Evolutionary conservation across 2,888 invertebrate species (phyloP).

Genomic region (Ochlodes sylvanus): DNA sequence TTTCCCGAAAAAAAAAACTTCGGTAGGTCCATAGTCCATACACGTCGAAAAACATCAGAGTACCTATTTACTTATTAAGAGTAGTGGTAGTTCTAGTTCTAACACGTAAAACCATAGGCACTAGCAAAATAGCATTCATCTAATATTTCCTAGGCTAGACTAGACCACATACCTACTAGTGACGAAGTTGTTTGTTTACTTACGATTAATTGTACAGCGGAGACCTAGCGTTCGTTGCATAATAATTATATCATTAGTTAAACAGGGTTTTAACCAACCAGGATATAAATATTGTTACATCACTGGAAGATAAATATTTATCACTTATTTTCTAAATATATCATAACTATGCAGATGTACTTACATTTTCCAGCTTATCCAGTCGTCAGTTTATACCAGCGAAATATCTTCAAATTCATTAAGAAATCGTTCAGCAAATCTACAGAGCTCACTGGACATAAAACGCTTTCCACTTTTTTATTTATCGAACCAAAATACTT

Average conservation of each 20-base stretch:
- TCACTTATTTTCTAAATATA: neutral
- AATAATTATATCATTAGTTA: neutral
- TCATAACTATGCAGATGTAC: slow-evolving; percentile 7
- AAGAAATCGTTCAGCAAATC: neutral
- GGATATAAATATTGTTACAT: slow-evolving; percentile 1
- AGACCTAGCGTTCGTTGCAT: slow-evolving; percentile 15
- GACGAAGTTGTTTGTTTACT: slow-evolving; percentile 35
- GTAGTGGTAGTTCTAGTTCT: no score
- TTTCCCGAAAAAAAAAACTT: no score
- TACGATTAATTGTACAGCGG: slow-evolving; percentile 4
- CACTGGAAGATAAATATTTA: neutral
- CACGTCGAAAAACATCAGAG: no score
- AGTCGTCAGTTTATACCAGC: slow-evolving; percentile 10
- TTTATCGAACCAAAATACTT: neutral
- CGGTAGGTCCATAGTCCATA: no score
- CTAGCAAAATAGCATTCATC: neutral
- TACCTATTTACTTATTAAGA: no score
- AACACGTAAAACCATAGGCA: no score
- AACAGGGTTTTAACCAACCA: slow-evolving; percentile 15
- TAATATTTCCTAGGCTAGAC: neutral
- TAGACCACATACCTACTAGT: neutral
- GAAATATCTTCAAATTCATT: slow-evolving; percentile 4
- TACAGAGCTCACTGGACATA: neutral
- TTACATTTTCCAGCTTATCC: slow-evolving; percentile 24
- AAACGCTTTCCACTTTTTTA: neutral